A percentile compares a stretch with the other conserved stretches of the same genome.
Evolutionary conservation across 2,113 vertebrate species (phyloP).

Genomic region (Chionodraco myersi): DNA sequence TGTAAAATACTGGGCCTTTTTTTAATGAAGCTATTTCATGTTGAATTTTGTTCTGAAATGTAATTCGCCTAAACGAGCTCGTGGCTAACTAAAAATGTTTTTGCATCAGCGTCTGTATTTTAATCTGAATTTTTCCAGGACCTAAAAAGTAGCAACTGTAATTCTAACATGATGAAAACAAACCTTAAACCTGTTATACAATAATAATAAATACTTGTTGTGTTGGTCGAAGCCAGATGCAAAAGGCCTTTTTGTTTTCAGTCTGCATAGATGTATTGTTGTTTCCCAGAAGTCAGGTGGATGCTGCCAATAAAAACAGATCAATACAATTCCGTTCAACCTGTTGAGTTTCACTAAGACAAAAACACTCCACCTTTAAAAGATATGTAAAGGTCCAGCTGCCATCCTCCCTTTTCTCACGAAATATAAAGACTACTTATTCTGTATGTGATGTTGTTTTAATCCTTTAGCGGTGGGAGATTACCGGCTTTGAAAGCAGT

Average conservation of each 20-base stretch:
- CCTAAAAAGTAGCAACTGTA: background rate
- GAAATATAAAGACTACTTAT: background rate
- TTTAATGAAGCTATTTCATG: too few species aligned
- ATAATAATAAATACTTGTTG: background rate
- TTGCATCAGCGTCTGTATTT: too few species aligned
- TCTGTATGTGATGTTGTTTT: too few species aligned
- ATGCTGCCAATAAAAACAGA: conserved; percentile 1
- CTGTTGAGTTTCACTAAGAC: background rate
- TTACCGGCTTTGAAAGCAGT: background rate
- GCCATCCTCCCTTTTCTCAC: background rate
- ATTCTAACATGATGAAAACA: background rate
- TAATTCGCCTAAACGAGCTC: too few species aligned
- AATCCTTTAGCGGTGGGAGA: too few species aligned
- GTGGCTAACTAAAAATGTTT: too few species aligned
- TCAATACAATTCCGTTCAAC: background rate
- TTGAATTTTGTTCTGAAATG: too few species aligned
- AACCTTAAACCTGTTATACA: background rate
- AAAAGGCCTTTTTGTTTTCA: background rate
- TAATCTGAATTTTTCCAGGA: too few species aligned
- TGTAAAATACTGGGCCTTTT: too few species aligned
- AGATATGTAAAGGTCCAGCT: background rate
- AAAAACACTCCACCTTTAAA: background rate
- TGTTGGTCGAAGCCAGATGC: background rate
- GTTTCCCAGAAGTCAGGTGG: background rate
- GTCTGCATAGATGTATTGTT: background rate